Evolutionary conservation across 2,113 vertebrate genomes (phyloP), one percentile per base, ranked within the genome.

Genomic region (Campylorhamphus procurvoides): DNA sequence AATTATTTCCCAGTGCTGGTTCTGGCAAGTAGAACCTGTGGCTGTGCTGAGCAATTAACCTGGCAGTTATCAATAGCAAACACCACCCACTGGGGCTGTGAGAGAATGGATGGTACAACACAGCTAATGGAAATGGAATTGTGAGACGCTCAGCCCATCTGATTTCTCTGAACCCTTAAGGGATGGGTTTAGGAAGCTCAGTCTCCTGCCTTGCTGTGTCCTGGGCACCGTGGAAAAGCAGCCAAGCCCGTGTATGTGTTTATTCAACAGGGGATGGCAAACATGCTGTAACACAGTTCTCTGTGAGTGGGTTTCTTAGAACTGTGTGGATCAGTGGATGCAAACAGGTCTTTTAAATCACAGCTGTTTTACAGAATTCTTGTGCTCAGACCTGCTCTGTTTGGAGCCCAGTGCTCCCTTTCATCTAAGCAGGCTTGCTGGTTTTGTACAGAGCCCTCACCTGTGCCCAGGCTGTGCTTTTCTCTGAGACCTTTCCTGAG

Each of bases 271-370:
- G 25, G 20, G 55, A 69, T 25, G 40, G 42, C 33, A 69, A 73
- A 62, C 7, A n/a, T 12, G 14, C n/a, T 63, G 6, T 25, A 44
- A 35, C 33, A 47, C 3, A 1, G 2, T 16, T 55, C 37, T 12
- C 20, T 56, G 12, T 42, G 18, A 33, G 12, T 7, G 12, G 5
- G 4, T 33, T 88, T 72, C 52, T 88, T 62, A 49, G 55, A 83
- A 31, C 33, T 11, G 4, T 3, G 5, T 7, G 17, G 28, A 35
- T 52, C 17, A 31, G 29, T 0, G 0, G 3, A 9, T 4, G 3
- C 10, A 27, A 87, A 58, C 0, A 31, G 5, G 2, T 28, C 18
- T 62, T 62, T 63, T 18, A 62, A 64, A 12, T 37, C 19, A 11
- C 1, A 2, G 29, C 7, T 58, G 39, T 46, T 79, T 81, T 35